phyloP scores from a whole-genome alignment of 2,113 vertebrate species.

The Pelmatolapia mariae region DNA sequence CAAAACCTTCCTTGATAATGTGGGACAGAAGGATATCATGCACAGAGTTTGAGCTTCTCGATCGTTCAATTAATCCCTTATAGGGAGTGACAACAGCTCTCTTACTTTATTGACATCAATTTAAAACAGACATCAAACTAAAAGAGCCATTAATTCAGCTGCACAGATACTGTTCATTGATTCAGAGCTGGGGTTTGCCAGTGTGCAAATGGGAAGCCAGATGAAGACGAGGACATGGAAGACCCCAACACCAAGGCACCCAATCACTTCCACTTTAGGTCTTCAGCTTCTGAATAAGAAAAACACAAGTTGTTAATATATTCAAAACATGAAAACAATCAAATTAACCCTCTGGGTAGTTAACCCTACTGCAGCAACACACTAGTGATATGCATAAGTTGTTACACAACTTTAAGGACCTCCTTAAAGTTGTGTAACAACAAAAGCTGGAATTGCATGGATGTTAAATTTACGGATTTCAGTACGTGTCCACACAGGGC shows the following conservation, averaged over 20 bases:
- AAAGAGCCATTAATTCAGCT: neutral
- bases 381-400: neutral
- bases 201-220: neutral
- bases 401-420: neutral
- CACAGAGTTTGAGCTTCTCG: neutral
- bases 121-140: neutral
- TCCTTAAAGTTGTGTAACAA: neutral
- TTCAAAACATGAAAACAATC: neutral
- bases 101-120: neutral
- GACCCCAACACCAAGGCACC: neutral
- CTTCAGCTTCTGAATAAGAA: neutral
- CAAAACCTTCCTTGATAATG: neutral
- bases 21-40: neutral
- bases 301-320: neutral
- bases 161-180: neutral
- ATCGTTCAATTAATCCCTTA: neutral
- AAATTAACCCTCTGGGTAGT: neutral
- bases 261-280: neutral
- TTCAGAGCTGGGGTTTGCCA: neutral
- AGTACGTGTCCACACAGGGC: neutral
- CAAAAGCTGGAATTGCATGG: neutral
- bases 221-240: neutral
- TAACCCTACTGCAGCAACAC: neutral
- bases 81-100: neutral
- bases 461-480: neutral